phyloP scores from a whole-genome alignment of 92 coral and sea anemone species.

The Bergia puertoricense region DNA sequence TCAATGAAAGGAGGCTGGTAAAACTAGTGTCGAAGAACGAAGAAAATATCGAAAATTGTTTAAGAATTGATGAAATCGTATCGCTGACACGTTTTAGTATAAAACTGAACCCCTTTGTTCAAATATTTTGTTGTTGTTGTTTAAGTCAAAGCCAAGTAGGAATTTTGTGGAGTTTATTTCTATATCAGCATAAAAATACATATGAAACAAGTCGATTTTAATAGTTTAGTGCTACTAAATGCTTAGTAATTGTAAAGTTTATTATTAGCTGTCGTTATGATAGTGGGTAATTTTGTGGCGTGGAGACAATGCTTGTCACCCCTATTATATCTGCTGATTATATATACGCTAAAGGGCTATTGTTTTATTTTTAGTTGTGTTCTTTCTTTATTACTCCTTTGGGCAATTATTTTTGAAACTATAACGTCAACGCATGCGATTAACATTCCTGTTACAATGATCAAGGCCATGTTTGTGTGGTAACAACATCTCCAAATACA shows the following conservation, averaged over 20 bases:
- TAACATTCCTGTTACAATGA: conserved; percentile 39
- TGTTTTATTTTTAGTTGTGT: conserved; percentile 31
- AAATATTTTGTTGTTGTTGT: no score
- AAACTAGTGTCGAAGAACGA: not conserved
- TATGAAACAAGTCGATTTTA: not conserved
- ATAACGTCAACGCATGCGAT: conserved; percentile 26
- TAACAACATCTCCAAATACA: not conserved
- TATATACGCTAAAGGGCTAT: conserved; percentile 20
- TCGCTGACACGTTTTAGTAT: not conserved
- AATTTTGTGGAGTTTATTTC: not conserved
- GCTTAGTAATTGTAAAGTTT: not conserved
- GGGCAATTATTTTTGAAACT: conserved; percentile 22
- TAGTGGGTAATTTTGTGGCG: conserved; percentile 34
- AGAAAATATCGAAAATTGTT: not conserved
- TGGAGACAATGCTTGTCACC: conserved; percentile 10
- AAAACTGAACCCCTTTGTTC: not conserved
- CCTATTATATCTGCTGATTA: conserved; percentile 2
- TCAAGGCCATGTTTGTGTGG: conserved; percentile 5
- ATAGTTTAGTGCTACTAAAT: not conserved
- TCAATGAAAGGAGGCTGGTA: not conserved
- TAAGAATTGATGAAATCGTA: not conserved
- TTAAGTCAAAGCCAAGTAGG: not conserved
- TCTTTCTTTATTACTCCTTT: conserved; percentile 19
- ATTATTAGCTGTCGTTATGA: conserved; percentile 14
- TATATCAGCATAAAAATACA: not conserved